These are phyloP conservation scores for Bettongia penicillata DNA, from an alignment of 2,113 vertebrate species.

Conservation along the genomic window DNA sequence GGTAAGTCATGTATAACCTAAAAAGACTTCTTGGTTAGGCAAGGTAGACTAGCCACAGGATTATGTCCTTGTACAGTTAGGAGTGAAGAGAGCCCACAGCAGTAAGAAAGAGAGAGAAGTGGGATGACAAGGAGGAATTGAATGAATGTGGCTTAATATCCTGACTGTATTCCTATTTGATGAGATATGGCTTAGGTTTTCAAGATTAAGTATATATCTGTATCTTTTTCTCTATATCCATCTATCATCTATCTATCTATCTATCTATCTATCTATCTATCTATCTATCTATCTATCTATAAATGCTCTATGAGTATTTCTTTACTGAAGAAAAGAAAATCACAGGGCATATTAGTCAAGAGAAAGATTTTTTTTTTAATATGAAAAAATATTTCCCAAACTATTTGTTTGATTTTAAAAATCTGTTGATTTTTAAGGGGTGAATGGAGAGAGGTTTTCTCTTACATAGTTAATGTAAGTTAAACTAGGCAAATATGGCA, in stretches of 20 bases:
- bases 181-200: background rate
- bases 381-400: background rate
- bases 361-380: background rate
- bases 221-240: too few species aligned
- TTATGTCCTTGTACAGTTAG: background rate
- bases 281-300: too few species aligned
- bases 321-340: background rate
- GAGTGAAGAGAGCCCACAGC: background rate
- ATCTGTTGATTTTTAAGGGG: background rate
- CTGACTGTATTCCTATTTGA: background rate
- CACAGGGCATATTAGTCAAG: background rate
- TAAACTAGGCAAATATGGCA: slow-evolving; percentile 66
- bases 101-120: background rate
- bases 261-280: too few species aligned
- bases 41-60: background rate
- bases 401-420: background rate
- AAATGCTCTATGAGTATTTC: background rate
- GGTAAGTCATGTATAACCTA: slow-evolving; percentile 68
- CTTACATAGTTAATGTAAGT: slow-evolving; percentile 53
- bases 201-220: too few species aligned
- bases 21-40: slow-evolving; percentile 4
- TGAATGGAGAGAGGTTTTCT: slow-evolving; percentile 13
- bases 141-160: background rate
- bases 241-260: too few species aligned
- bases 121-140: background rate